Conservation (phyloP, 2,113 vertebrate species). For the Numida meleagris region DNA sequence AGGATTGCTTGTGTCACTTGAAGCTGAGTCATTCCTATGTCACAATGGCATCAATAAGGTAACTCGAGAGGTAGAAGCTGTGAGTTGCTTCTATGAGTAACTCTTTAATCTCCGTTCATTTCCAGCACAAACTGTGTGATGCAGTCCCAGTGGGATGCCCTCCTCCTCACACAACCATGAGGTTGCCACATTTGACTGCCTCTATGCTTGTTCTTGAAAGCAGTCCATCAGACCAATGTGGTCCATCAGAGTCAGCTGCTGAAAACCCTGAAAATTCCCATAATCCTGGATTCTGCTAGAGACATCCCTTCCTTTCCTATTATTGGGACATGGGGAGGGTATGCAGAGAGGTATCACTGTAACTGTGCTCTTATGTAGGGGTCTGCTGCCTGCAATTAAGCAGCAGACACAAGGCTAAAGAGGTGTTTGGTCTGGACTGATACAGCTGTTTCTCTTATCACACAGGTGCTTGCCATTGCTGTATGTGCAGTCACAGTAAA, state of each 20-base stretch:
- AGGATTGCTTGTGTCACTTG: slow-evolving; percentile 1
- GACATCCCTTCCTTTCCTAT: not conserved
- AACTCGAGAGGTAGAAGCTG: not conserved
- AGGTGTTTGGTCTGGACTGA: not conserved
- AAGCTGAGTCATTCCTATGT: not conserved
- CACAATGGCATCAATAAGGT: not conserved
- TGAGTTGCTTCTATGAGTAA: not conserved
- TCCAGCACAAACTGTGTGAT: rapidly evolving
- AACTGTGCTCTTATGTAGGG: not conserved
- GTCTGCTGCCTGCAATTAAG: not conserved
- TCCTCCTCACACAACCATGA: not conserved
- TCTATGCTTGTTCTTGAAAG: not conserved
- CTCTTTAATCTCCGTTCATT: not conserved
- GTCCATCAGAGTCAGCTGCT: not conserved
- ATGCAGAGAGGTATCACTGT: rapidly evolving
- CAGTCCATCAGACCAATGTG: not conserved
- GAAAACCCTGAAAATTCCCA: not conserved
- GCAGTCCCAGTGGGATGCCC: rapidly evolving
- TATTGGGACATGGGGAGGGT: not conserved
- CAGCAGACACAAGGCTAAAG: not conserved
- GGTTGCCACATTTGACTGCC: not conserved
- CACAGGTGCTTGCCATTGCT: not conserved
- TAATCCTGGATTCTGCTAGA: not conserved
- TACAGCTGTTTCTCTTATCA: not conserved
- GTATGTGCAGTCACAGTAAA: not conserved